Percentiles rank a stretch among this genome's conserved stretches.
These are phyloP conservation scores for Rhodinocichla rosea DNA, from an alignment of 2,113 vertebrate genomes.

Conservation along the genomic window DNA sequence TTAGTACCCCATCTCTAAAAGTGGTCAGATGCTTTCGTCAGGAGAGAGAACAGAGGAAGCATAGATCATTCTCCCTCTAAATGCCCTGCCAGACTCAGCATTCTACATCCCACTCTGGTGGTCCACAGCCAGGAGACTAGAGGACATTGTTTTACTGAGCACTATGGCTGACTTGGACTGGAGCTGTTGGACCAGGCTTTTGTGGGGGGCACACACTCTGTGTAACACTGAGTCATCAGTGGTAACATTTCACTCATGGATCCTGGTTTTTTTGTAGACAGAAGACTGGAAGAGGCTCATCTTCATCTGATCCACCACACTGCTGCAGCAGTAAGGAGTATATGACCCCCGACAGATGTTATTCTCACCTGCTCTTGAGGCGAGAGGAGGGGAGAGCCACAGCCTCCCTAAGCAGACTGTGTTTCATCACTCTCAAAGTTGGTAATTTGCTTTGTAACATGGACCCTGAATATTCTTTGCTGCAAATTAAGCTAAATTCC, in stretches of 20 bases:
- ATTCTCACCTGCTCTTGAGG: neutral
- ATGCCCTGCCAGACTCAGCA: neutral
- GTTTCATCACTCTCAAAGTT: neutral
- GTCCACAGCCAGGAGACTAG: neutral
- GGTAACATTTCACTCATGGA: fast-evolving
- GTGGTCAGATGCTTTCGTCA: neutral
- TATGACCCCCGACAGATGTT: neutral
- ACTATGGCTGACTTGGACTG: neutral
- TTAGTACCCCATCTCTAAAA: neutral
- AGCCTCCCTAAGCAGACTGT: neutral
- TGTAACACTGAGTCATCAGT: neutral
- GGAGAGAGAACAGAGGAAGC: neutral
- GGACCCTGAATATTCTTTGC: neutral
- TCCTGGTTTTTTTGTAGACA: neutral
- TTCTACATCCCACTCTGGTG: neutral
- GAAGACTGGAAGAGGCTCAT: neutral
- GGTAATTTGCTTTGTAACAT: neutral
- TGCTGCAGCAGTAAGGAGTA: neutral
- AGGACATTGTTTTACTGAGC: neutral
- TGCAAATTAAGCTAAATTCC: slow-evolving; percentile 33
- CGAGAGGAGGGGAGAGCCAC: fast-evolving
- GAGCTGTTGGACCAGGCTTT: neutral
- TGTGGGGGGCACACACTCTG: neutral
- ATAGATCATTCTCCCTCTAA: neutral
- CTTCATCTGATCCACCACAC: neutral